Evolutionary conservation across 37 sponge, comb jelly and placozoan species (phyloP), one percentile per base, ranked within the genome.

Genomic region (Oscarella lobularis): DNA sequence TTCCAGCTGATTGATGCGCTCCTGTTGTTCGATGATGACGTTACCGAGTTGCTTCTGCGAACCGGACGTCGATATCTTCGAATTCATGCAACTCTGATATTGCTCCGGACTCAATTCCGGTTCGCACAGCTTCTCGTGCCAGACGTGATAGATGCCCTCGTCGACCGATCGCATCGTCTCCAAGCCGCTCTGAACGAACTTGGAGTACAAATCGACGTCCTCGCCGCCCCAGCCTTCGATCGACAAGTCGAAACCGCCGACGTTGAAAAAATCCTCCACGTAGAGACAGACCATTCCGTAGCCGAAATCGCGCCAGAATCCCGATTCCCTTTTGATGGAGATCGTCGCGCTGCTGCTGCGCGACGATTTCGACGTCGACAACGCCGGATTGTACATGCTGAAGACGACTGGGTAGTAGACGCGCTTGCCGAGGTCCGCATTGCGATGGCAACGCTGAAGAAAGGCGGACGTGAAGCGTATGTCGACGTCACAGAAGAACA

Each of bases 71-170:
- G 60, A 48, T 48, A 48, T 48, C 60, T 48, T 48, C 14, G 60
- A 48, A 20, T 48, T 48, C 60, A 88, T 74, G 67, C 89, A 88
- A 82, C 82, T 88, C 35, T 74, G 66, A 66, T 84, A 88, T 75
- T 88, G 89, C 0, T 67, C 80, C 5, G 66, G 48, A 31, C 81
- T 74, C 29, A 87, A 72, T n/a, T 60, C 66, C 3, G 83, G 80
- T 33, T 87, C 84, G 77, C 88, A 87, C 3, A 66, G 33, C 72
- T 87, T 87, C 29, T 79, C 80, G 36, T 87, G 88, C 81, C 76
- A 87, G 74, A 83, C 4, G 74, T 87, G 88, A 39, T 82, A 83
- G 67, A 87, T 83, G 0, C 73, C 80, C 40, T 66, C 73, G 54
- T 87, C 88, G 30, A 83, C 81, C 33, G 84, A 71, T 0, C 88